A percentile compares a stretch with the other conserved stretches of the same genome.
Evolutionary conservation across 37 sponge, comb jelly and placozoan species (phyloP).

Genomic region (Oopsacas minuta): DNA sequence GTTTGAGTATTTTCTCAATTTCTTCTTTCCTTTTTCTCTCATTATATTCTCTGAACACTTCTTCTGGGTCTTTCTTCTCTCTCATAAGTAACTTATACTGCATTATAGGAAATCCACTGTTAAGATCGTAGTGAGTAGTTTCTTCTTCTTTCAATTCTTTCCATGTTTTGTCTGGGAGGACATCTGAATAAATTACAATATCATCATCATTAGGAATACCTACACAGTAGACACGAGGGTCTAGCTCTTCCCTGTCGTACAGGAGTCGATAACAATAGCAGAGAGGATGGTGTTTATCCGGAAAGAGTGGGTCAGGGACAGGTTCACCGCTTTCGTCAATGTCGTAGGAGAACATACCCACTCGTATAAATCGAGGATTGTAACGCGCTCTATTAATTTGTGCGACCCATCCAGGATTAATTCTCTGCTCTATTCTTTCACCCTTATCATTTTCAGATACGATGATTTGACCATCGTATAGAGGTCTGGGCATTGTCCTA

Average conservation of each 20-base stretch:
- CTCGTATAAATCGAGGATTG: background rate
- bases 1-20: background rate
- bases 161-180: background rate
- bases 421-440: background rate
- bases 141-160: background rate
- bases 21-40: background rate
- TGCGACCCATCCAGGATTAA: background rate
- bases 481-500: background rate
- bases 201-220: background rate
- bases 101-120: background rate
- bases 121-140: background rate
- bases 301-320: background rate
- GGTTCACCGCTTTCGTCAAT: slow-evolving; percentile 8
- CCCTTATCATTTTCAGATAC: background rate
- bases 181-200: background rate
- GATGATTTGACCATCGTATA: background rate
- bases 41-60: background rate
- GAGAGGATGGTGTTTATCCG: background rate
- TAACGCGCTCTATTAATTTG: background rate
- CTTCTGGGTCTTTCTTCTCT: background rate
- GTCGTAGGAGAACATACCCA: background rate
- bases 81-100: background rate
- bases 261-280: background rate
- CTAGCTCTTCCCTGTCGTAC: background rate
- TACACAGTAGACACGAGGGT: background rate